Percentiles rank a stretch among this genome's conserved stretches.
These are phyloP conservation scores for Hyperopisus bebe DNA, from an alignment of 2,113 vertebrate species.

Conservation along the genomic window DNA sequence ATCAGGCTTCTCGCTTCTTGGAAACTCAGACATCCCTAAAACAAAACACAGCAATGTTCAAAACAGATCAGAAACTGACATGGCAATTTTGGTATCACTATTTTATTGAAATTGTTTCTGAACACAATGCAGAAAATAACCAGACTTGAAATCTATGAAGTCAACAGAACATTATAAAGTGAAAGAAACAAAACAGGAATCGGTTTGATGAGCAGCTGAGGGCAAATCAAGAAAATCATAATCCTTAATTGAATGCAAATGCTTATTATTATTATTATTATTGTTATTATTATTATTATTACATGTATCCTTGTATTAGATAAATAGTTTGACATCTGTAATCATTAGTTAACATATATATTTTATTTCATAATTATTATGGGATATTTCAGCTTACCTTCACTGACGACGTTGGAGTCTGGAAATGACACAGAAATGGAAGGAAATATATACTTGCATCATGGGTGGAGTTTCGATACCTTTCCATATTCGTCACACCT, in stretches of 20 bases:
- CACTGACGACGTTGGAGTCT: background rate
- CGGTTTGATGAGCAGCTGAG: background rate
- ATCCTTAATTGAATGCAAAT: background rate
- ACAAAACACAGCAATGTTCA: background rate
- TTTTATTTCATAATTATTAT: background rate
- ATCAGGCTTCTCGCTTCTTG: background rate
- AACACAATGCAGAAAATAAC: background rate
- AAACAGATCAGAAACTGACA: background rate
- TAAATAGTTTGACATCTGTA: background rate
- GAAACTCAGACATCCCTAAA: background rate
- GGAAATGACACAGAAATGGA: background rate
- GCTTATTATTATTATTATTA: background rate
- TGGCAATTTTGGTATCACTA: background rate
- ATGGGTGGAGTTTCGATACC: background rate
- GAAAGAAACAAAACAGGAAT: background rate
- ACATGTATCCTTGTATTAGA: background rate
- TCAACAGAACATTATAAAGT: background rate
- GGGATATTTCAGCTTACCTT: background rate
- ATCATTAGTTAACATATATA: background rate
- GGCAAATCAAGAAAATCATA: background rate
- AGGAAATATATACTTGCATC: background rate
- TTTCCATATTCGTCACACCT: background rate
- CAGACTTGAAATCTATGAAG: background rate
- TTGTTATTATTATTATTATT: background rate
- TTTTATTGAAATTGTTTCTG: background rate